A percentile compares a stretch with the other conserved stretches of the same genome.
These are phyloP conservation scores for Perca schrenkii DNA, from an alignment of 2,113 vertebrate species.

Conservation along the genomic window DNA sequence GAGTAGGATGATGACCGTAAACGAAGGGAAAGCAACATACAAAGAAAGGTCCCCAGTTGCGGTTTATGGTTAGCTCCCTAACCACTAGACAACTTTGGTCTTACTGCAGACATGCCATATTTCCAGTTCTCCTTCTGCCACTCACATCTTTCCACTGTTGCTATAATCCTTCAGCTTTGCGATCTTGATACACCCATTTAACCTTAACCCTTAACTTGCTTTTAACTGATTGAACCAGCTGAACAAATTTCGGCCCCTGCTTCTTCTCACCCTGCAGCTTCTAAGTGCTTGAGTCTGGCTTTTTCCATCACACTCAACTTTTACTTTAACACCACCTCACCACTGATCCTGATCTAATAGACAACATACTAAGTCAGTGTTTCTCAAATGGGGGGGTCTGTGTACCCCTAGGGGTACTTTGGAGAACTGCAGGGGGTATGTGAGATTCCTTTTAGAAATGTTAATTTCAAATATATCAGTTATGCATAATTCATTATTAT, in stretches of 20 bases:
- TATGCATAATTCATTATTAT: too few relatives aligned
- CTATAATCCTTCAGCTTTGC: background rate
- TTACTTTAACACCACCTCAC: slow-evolving; percentile 5
- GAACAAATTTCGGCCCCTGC: background rate
- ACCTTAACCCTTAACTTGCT: background rate
- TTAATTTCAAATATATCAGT: too few relatives aligned
- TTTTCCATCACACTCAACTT: background rate
- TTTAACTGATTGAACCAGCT: background rate
- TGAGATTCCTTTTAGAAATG: too few relatives aligned
- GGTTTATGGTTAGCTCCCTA: background rate
- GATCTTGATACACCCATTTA: background rate
- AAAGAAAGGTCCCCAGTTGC: background rate
- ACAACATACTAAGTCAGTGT: too few relatives aligned
- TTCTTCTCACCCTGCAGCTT: slow-evolving; percentile 15
- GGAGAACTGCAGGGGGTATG: too few relatives aligned
- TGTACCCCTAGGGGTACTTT: too few relatives aligned
- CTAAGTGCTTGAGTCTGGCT: slow-evolving; percentile 17
- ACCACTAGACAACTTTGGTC: background rate
- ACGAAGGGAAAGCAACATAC: background rate
- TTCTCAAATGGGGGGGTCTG: too few relatives aligned
- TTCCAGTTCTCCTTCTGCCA: background rate
- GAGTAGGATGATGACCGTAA: background rate
- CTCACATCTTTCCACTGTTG: background rate
- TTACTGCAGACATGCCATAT: background rate
- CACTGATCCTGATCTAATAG: slow-evolving; percentile 14